Evolutionary conservation across 1,140 invertebrate genomes (phyloP), one percentile per base, ranked within the genome.

Genomic region (Procambarus virginalis): DNA sequence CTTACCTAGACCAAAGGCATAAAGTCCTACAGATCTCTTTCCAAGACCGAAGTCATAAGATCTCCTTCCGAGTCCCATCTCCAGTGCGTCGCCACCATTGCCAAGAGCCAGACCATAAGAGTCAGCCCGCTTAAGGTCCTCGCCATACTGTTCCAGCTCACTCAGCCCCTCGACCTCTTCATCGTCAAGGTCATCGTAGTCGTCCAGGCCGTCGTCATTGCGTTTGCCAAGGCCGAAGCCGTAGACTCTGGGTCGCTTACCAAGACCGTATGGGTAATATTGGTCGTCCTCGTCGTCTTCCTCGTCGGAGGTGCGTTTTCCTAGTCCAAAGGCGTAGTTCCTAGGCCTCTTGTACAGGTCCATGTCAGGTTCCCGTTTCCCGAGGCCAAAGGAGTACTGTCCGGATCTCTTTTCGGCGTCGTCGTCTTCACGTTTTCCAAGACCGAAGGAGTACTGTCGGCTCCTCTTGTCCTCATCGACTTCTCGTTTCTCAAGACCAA

Each of bases 211-310:
- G 10, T 12, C 60, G 58, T 22, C 46, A 14, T 46, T 64, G 10
- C 91, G 79, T 64, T 91, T 91, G 8, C 91, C 91, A 70, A 91
- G 81, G 6, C 91, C 91, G 45, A 91, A 91, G 14, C 77, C 76
- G 68, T 89, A 91, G 2, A 68, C 55, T 10, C 60, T 46, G 10
- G 64, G 77, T 60, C 77, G 22, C 78, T 91, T 91, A 4, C 90
- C 84, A 5, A 83, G 76, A 6, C 78, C 90, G 70, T 84, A 91
- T 14, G 91, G 86, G 46, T 88, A 91, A 4, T 80, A 20, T 8
- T 48, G 48, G 9, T 78, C 60, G 5, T 58, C 45, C 5, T 83
- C 76, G 2, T 77, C 51, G 8, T 12, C 3, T 6, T 88, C 81
- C 2, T 64, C 76, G 60, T 86, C 58, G 55, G 68, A n/a, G 1